Evolutionary conservation across 1,140 invertebrate species (phyloP), one percentile per base, ranked within the genome.

Genomic region (Zaprionus kolodkinae): DNA sequence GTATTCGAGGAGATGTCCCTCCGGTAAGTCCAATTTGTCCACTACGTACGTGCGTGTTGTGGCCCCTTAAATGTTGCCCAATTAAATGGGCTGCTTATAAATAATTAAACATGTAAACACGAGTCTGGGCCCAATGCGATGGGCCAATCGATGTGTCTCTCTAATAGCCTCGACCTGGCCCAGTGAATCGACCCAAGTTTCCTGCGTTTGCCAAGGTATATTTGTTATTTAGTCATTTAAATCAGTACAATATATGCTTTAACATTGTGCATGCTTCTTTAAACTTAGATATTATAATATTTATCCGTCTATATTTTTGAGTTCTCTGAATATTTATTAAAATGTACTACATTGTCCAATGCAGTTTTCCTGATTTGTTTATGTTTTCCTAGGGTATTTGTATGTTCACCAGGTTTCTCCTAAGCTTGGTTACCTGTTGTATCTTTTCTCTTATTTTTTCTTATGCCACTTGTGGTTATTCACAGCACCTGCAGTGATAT

Each of bases 141-240:
- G 61, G 61, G 56, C 74, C 82, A 88, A 88, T 81, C 79, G 85
- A 88, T 84, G 73, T 63, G 54, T 73, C 56, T 59, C 45, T 78
- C 82, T 88, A 87, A 87, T 87, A 74, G 83, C 65, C 69, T 38
- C 13, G 17, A 63, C 25, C 40, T 54, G 62, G 54, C 50, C 69
- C 45, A 17, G 3, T 17, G n/a, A 50, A 4, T 10, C 9, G 17
- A 17, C 15, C 10, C 1, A 25, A 4, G 17, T 25, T 50, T 3
- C 15, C 17, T 50, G 10, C 17, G 45, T 11, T 11, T 21, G 10
- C 17, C n/a, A 21, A 0, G 45, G 43, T 3, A 45, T 7, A 9
- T 40, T 5, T 40, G 13, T 30, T 35, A 10, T 1, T 15, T n/a
- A n/a, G 40, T 15, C n/a, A 15, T 15, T 45, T 2, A 45, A 45